Percentiles rank a stretch among this genome's conserved stretches.
Evolutionary conservation across 2,797 vertebrate genomes (phyloP).

Genomic region (Pyrocephalus nanus): DNA sequence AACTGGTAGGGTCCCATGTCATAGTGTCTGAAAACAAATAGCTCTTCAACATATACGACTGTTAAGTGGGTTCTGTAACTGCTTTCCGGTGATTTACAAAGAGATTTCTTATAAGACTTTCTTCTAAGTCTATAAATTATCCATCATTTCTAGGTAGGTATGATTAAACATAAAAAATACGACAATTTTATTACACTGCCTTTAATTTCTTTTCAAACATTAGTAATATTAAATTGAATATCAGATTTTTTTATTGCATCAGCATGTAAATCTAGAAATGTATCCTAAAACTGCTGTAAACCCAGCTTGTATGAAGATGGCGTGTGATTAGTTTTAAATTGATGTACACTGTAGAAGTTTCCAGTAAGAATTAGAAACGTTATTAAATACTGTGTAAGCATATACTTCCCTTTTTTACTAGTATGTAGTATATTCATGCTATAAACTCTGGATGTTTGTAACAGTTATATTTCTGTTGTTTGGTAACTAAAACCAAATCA

Average conservation of each 20-base stretch:
- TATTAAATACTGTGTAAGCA: not conserved
- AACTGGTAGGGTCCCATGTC: not conserved
- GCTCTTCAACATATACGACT: not conserved
- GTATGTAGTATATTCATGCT: not conserved
- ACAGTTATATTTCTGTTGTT: not conserved
- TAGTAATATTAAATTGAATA: not conserved
- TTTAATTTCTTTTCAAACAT: not conserved
- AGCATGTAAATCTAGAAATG: not conserved
- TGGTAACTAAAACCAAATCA: not conserved
- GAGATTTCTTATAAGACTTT: not conserved
- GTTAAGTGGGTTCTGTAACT: not conserved
- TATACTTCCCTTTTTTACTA: not conserved
- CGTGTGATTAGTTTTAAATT: not conserved
- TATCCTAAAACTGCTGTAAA: not conserved
- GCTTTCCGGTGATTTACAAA: not conserved
- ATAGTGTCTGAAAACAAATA: not conserved
- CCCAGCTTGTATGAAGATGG: not conserved
- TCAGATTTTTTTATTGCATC: not conserved
- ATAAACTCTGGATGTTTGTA: not conserved
- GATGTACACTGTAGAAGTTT: not conserved
- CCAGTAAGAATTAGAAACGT: not conserved
- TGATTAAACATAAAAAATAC: not conserved
- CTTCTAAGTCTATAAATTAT: not conserved
- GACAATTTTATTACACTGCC: not conserved
- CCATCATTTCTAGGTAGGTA: not conserved